Evolutionary conservation across 2,113 vertebrate genomes (phyloP).

Genomic region (Nycticorax nycticorax): DNA sequence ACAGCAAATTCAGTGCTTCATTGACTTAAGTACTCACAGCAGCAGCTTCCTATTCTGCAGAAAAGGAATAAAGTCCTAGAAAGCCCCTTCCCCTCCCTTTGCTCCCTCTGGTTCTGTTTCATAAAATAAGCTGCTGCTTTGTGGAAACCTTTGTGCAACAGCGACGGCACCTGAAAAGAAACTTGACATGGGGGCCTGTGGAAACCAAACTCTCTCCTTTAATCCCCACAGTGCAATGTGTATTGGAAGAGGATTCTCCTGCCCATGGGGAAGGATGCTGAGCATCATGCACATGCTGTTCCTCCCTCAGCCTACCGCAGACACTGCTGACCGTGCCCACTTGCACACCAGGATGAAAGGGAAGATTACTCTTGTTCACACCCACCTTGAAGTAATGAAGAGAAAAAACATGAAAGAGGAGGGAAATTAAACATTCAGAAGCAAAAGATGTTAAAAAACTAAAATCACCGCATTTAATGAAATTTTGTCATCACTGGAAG

Average conservation of each 20-base stretch:
- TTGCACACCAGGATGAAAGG: background rate
- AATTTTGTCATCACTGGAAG: background rate
- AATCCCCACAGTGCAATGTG: background rate
- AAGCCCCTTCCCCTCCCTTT: background rate
- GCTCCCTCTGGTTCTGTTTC: background rate
- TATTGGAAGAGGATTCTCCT: background rate
- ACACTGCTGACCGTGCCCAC: background rate
- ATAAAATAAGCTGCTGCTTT: background rate
- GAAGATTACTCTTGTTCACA: background rate
- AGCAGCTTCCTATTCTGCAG: background rate
- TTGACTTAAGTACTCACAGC: background rate
- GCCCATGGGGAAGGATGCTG: background rate
- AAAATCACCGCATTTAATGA: background rate
- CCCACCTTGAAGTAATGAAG: background rate
- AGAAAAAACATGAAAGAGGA: background rate
- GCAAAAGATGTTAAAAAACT: background rate
- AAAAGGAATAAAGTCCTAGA: background rate
- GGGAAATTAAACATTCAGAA: background rate
- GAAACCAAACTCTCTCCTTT: background rate
- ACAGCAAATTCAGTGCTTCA: conserved; percentile 14
- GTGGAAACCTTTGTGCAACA: background rate
- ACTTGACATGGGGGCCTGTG: background rate
- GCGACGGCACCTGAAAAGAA: background rate
- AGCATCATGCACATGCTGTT: background rate
- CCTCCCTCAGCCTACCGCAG: background rate